phyloP scores from a whole-genome alignment of 2,113 vertebrate species.

The Rhynchomys soricoides region DNA sequence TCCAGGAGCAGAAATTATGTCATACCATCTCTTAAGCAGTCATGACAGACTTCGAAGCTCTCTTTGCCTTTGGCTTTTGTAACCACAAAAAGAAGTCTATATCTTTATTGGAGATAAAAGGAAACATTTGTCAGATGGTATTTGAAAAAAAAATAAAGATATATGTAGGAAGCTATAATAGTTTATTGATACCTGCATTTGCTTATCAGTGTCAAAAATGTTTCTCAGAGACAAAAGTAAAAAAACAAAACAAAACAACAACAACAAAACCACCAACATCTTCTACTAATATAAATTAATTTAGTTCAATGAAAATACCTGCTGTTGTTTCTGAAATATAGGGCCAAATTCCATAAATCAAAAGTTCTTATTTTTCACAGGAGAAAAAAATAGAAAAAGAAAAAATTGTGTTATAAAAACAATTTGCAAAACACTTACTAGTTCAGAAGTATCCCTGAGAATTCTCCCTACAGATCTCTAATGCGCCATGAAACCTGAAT shows the following conservation, averaged over 20 bases:
- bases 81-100: neutral
- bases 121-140: neutral
- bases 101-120: neutral
- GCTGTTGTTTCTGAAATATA: neutral
- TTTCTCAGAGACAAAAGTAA: slow-evolving; percentile 39
- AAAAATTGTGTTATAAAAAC: slow-evolving; percentile 80
- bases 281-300: slow-evolving; percentile 72
- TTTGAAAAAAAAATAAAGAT: slow-evolving; percentile 42
- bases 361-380: slow-evolving; percentile 67
- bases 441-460: slow-evolving; percentile 82
- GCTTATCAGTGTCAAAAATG: slow-evolving; percentile 66
- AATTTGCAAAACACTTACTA: slow-evolving; percentile 87
- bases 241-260: no score
- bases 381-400: slow-evolving; percentile 25
- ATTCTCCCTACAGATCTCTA: slow-evolving; percentile 84
- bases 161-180: slow-evolving; percentile 54
- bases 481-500: slow-evolving; percentile 89
- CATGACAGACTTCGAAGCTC: neutral
- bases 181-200: slow-evolving; percentile 53
- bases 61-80: neutral
- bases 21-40: no score
- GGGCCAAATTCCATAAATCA: slow-evolving; percentile 66
- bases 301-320: slow-evolving; percentile 74
- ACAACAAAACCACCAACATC: neutral
- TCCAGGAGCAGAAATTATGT: no score